phyloP scores from a whole-genome alignment of 2,888 invertebrate genomes.

The Heliconius sara region DNA sequence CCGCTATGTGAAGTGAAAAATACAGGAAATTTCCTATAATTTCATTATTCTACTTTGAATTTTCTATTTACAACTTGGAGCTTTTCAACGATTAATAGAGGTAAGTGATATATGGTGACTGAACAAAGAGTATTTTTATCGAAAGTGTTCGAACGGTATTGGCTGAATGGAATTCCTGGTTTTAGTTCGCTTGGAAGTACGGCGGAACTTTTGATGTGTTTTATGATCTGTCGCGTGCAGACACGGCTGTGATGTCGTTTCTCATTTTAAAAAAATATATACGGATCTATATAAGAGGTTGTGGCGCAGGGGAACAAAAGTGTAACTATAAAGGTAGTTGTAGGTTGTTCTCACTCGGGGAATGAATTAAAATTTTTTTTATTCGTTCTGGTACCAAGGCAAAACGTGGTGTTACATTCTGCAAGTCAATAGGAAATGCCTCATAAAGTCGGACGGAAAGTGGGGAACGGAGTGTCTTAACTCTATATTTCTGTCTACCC shows the following conservation, averaged over 20 bases:
- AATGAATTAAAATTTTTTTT: too few species aligned
- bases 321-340: too few species aligned
- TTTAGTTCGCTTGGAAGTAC: conserved; percentile 18
- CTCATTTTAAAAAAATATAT: neutral
- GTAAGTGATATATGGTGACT: conserved; percentile 13
- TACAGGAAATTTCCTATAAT: neutral
- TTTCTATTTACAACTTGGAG: neutral
- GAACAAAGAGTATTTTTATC: conserved; percentile 28
- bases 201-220: conserved; percentile 16
- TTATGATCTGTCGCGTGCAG: conserved; percentile 23
- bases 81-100: conserved; percentile 6
- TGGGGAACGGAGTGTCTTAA: too few species aligned
- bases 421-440: too few species aligned
- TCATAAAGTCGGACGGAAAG: too few species aligned
- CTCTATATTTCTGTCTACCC: too few species aligned
- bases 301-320: too few species aligned
- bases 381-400: too few species aligned
- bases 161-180: conserved; percentile 10
- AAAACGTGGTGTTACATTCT: too few species aligned
- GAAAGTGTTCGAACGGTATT: conserved; percentile 22
- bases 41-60: neutral
- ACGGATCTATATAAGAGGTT: neutral
- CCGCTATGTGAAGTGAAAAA: neutral
- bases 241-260: neutral
- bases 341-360: too few species aligned